Percentiles rank a stretch among this genome's conserved stretches.
These are phyloP conservation scores for Tetrapedia diversipes DNA, from an alignment of 2,888 invertebrate species.

Conservation along the genomic window DNA sequence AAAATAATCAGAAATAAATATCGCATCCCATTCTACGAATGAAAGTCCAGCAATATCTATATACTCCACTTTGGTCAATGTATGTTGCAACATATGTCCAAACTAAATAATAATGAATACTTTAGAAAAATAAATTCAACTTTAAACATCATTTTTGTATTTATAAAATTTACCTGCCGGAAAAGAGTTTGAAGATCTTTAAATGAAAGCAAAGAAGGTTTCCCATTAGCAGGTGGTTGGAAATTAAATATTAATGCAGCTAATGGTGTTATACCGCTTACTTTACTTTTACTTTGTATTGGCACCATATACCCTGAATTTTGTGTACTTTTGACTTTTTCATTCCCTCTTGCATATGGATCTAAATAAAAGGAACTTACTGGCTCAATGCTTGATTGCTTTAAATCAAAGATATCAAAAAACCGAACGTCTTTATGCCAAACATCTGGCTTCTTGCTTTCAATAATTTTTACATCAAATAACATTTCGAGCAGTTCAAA, in stretches of 20 bases:
- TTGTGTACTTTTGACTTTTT: slow-evolving; percentile 86
- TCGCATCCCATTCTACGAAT: slow-evolving; percentile 97
- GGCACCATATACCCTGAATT: slow-evolving; percentile 91
- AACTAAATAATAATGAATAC: slow-evolving; percentile 84
- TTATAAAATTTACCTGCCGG: slow-evolving; percentile 84
- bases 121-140: neutral
- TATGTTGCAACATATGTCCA: slow-evolving; percentile 93
- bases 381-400: slow-evolving; percentile 84
- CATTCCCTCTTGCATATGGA: slow-evolving; percentile 88
- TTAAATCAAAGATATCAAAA: slow-evolving; percentile 90
- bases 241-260: slow-evolving; percentile 94
- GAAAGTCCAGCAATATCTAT: slow-evolving; percentile 93
- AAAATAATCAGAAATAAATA: slow-evolving; percentile 92
- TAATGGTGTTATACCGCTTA: slow-evolving; percentile 88
- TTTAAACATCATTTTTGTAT: neutral
- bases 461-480: slow-evolving; percentile 90
- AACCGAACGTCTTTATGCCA: slow-evolving; percentile 95
- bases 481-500: slow-evolving; percentile 90
- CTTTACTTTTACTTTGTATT: slow-evolving; percentile 89
- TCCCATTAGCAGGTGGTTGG: slow-evolving; percentile 85
- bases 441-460: slow-evolving; percentile 86
- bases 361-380: slow-evolving; percentile 94
- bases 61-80: slow-evolving; percentile 92
- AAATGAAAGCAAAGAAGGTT: slow-evolving; percentile 89
- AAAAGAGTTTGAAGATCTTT: slow-evolving; percentile 91